These are phyloP conservation scores for Cladorhizidae sp. DNA, from an alignment of 37 sponge, comb jelly and placozoan species.

Conservation along the genomic window DNA sequence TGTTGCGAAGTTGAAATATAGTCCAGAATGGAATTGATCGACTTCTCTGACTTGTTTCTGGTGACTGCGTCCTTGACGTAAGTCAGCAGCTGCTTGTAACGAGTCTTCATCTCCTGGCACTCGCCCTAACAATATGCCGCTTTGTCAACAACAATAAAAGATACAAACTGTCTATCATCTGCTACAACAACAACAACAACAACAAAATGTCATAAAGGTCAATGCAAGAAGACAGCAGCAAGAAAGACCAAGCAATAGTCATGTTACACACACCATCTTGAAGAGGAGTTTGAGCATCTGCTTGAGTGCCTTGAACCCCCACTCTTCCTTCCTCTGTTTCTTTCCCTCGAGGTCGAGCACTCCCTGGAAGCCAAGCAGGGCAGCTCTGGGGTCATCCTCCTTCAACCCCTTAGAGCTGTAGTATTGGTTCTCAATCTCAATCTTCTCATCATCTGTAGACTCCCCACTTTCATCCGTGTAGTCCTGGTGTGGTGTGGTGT, in stretches of 20 bases:
- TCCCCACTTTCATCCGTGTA: slow-evolving; percentile 73
- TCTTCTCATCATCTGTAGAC: slow-evolving; percentile 73
- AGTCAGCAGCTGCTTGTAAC: slow-evolving; percentile 86
- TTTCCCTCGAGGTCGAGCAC: slow-evolving; percentile 76
- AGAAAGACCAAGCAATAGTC: background rate
- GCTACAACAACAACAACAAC: background rate
- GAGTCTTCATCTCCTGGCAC: slow-evolving; percentile 82
- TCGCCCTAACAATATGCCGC: slow-evolving; percentile 45
- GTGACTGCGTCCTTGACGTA: slow-evolving; percentile 95
- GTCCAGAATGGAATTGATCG: slow-evolving; percentile 97
- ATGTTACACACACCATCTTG: slow-evolving; percentile 79
- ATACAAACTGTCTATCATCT: background rate
- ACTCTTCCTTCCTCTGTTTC: slow-evolving; percentile 91
- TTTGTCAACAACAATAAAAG: background rate
- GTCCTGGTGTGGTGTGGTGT: slow-evolving; percentile 16
- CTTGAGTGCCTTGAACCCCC: slow-evolving; percentile 99
- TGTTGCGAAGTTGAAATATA: slow-evolving; percentile 93
- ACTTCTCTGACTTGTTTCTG: slow-evolving; percentile 96
- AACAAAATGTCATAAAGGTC: too few relatives aligned
- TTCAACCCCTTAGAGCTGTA: slow-evolving; percentile 89
- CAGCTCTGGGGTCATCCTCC: slow-evolving; percentile 72
- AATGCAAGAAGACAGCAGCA: too few relatives aligned
- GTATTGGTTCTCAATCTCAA: slow-evolving; percentile 93
- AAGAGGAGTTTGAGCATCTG: slow-evolving; percentile 97
- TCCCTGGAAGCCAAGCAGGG: slow-evolving; percentile 48